A percentile compares a stretch with the other conserved stretches of the same genome.
Conservation (phyloP, 2,113 vertebrate species). For the Limanda limanda region DNA sequence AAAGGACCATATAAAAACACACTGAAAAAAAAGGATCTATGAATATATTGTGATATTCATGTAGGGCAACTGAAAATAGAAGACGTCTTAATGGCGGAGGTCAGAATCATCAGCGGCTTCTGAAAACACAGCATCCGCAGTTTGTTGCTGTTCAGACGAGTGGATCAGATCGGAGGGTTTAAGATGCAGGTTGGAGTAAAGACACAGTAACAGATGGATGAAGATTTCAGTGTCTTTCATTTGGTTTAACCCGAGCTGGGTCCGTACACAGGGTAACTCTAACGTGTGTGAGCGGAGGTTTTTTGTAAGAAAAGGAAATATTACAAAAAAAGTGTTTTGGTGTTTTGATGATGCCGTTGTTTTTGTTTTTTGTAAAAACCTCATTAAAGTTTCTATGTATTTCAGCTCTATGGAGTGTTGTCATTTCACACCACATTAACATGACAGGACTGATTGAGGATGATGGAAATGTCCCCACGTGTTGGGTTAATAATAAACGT, state of each 20-base stretch:
- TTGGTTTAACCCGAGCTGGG: constrained; percentile 67
- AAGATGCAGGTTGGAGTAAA: background rate
- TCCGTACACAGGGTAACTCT: constrained; percentile 74
- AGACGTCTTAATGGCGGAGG: background rate
- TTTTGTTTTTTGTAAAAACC: constrained; percentile 80
- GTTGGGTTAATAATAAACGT: background rate
- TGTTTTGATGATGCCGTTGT: constrained; percentile 92
- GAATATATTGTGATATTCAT: constrained; percentile 47
- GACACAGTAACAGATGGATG: background rate
- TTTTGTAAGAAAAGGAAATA: constrained; percentile 90
- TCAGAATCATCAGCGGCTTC: constrained; percentile 8
- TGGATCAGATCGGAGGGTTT: background rate
- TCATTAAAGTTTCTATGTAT: constrained; percentile 98
- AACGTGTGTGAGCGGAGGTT: constrained; percentile 79
- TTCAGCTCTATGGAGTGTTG: constrained; percentile 70
- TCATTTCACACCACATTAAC: constrained; percentile 6
- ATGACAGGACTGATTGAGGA: background rate
- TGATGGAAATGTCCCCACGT: background rate
- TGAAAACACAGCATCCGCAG: background rate
- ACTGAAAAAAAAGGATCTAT: constrained; percentile 27
- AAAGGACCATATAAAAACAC: constrained; percentile 14
- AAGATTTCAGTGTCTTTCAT: constrained; percentile 35
- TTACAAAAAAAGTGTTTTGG: constrained; percentile 86
- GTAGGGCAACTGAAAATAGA: background rate
- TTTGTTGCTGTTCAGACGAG: background rate